Percentiles rank a stretch among this genome's conserved stretches.
Conservation (phyloP, 2,113 vertebrate genomes). For the Carettochelys insculpta region DNA sequence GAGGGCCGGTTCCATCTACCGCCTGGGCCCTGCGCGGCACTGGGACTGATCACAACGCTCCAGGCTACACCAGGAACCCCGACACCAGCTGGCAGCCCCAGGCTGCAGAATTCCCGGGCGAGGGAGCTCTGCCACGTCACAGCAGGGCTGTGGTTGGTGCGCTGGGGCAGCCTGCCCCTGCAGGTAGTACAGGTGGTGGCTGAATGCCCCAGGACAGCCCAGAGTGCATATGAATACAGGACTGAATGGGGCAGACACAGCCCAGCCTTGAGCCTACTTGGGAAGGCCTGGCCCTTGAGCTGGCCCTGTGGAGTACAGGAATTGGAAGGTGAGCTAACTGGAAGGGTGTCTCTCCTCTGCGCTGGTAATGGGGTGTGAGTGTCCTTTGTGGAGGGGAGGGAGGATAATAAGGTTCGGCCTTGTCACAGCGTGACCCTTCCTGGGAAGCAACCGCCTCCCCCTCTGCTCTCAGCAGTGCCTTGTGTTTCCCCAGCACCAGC, state of each 20-base stretch:
- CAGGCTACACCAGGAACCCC: neutral
- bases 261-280: neutral
- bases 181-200: neutral
- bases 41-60: neutral
- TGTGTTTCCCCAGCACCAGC: slow-evolving; percentile 85
- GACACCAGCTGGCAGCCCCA: neutral
- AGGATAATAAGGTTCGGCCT: neutral
- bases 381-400: neutral
- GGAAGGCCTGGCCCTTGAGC: neutral
- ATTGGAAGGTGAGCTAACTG: neutral
- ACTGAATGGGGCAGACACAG: neutral
- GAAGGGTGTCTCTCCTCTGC: neutral
- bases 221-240: neutral
- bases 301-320: neutral
- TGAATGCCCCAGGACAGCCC: neutral
- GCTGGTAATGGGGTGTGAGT: neutral
- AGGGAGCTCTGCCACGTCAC: neutral
- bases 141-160: neutral
- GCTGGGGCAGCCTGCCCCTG: neutral
- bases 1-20: too few species aligned
- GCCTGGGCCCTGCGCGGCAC: neutral
- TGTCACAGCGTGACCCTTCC: rapidly evolving
- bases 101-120: neutral
- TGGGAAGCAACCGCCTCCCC: neutral
- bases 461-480: rapidly evolving